Evolutionary conservation across 2,888 invertebrate species (phyloP).

Genomic region (Agonopterix arenella): DNA sequence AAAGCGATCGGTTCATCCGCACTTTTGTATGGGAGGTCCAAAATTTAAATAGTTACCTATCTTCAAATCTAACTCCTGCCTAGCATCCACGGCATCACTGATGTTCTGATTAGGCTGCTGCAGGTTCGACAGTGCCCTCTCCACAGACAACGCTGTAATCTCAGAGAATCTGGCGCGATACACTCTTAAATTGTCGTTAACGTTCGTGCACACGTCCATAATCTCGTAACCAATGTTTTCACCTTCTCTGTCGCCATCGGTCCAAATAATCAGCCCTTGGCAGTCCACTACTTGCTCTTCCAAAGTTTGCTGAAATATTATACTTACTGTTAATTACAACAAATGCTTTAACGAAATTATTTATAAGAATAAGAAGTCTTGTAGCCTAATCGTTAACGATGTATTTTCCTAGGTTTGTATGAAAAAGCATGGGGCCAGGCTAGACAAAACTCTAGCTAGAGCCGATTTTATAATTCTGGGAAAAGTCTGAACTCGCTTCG

Average conservation of each 20-base stretch:
- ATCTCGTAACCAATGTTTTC: constrained; percentile 99
- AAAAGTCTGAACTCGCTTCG: too few species aligned
- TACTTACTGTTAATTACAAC: background rate
- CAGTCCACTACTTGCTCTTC: constrained; percentile 82
- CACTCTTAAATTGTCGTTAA: constrained; percentile 83
- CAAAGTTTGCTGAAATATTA: constrained; percentile 77
- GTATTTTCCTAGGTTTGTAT: too few species aligned
- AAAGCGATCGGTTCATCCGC: too few species aligned
- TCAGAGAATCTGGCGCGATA: constrained; percentile 97
- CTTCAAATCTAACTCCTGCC: constrained; percentile 93
- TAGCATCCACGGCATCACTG: constrained; percentile 95
- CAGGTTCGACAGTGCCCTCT: constrained; percentile 87
- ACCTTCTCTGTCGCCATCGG: constrained; percentile 99
- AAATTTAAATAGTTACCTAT: constrained; percentile 78
- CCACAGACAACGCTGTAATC: constrained; percentile 91
- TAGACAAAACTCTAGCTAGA: too few species aligned
- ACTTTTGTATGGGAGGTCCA: too few species aligned
- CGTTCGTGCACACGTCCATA: constrained; percentile 90
- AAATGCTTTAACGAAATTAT: too few species aligned
- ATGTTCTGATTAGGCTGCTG: constrained; percentile 86
- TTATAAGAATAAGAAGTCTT: too few species aligned
- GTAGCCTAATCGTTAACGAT: too few species aligned
- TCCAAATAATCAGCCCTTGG: constrained; percentile 95
- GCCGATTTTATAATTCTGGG: too few species aligned
- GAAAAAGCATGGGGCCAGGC: too few species aligned